Evolutionary conservation across 1,140 invertebrate species (phyloP).

Genomic region (Brachystomella parvula): DNA sequence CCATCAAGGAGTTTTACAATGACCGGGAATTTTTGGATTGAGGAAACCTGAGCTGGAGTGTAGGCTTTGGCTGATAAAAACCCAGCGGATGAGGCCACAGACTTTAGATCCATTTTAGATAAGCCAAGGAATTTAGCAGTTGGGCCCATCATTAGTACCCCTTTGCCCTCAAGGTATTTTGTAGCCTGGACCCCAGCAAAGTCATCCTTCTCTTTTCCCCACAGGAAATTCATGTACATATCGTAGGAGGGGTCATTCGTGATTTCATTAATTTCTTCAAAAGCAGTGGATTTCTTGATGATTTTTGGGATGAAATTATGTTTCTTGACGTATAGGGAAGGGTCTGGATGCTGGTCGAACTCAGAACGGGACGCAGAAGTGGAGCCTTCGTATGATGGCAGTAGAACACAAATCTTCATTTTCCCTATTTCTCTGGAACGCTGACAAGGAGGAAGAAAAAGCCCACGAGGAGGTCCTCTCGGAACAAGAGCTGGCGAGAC

Average conservation of each 20-base stretch:
- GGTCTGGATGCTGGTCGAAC: not conserved
- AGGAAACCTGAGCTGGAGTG: not conserved
- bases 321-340: not conserved
- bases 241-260: not conserved
- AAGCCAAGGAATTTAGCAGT: not conserved
- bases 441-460: too few relatives aligned
- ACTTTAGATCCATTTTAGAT: not conserved
- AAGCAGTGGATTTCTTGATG: not conserved
- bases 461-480: too few relatives aligned
- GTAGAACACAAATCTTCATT: constrained; percentile 9
- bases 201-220: not conserved
- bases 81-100: not conserved
- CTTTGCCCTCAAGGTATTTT: not conserved
- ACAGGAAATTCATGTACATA: constrained; percentile 4
- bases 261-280: not conserved
- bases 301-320: not conserved
- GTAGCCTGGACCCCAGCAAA: constrained; percentile 11
- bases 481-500: too few relatives aligned
- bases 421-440: too few relatives aligned
- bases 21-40: not conserved
- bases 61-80: not conserved
- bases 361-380: not conserved
- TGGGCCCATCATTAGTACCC: not conserved
- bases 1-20: constrained; percentile 4
- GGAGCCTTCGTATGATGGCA: constrained; percentile 9